These are phyloP conservation scores for Volucella inanis DNA, from an alignment of 2,888 invertebrate genomes.

Conservation along the genomic window DNA sequence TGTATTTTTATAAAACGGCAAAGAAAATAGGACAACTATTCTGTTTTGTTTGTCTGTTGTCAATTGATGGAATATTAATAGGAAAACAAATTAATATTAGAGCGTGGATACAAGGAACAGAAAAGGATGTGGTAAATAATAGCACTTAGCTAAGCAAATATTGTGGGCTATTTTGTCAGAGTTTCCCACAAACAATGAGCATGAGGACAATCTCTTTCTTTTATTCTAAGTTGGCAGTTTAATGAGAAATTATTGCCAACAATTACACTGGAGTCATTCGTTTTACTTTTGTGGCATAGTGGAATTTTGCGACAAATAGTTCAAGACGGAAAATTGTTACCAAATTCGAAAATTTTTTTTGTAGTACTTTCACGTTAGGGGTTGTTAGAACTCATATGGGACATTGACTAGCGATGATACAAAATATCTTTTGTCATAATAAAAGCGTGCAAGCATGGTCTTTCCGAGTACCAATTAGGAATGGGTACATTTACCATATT, in stretches of 20 bases:
- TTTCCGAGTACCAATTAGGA: too few relatives aligned
- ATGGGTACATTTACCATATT: too few relatives aligned
- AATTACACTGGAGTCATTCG: too few relatives aligned
- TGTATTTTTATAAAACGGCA: conserved; percentile 26
- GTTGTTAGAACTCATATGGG: too few relatives aligned
- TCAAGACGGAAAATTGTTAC: too few relatives aligned
- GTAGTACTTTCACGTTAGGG: too few relatives aligned
- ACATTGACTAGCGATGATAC: too few relatives aligned
- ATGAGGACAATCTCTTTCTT: conserved; percentile 10
- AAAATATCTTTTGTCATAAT: too few relatives aligned
- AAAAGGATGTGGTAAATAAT: conserved; percentile 5
- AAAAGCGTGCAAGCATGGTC: too few relatives aligned
- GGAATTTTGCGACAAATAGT: too few relatives aligned
- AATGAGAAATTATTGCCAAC: not conserved
- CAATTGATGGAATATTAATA: conserved; percentile 60
- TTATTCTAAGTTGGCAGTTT: conserved; percentile 1
- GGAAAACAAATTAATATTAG: conserved; percentile 51
- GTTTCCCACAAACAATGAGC: not conserved
- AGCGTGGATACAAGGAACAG: not conserved
- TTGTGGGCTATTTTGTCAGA: conserved; percentile 21
- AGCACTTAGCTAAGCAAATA: conserved; percentile 62
- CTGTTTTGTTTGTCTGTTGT: conserved; percentile 20
- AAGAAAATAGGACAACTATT: not conserved
- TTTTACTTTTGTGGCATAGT: too few relatives aligned
- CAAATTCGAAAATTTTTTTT: too few relatives aligned